Evolutionary conservation across 2,888 invertebrate genomes (phyloP), one percentile per base, ranked within the genome.

Genomic region (Cantharis lateralis): DNA sequence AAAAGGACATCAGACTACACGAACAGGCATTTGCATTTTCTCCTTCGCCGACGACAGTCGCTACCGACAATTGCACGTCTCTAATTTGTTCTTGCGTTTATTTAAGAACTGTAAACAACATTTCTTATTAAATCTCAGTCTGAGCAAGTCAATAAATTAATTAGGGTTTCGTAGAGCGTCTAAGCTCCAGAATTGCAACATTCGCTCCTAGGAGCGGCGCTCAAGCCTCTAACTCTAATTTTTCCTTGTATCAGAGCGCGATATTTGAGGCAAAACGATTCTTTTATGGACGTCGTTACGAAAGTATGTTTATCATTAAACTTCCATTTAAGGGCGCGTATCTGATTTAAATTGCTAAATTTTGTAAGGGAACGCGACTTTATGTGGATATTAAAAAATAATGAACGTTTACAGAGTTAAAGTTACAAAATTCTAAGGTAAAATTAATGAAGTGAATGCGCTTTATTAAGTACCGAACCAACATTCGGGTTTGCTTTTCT

Each of bases 11-110:
- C 64, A 72, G 48, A 72, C 66, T 68, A 72, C 20, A 16, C 16
- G 64, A 28, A 16, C 66, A 72, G 72, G 62, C 69, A 73, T 73
- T 73, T 73, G 69, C 73, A 68, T 73, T 73, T 68, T 62, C 73
- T 68, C 48, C 73, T 69, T 62, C 18, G 15, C 68, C 28, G 15
- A 61, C 64, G 64, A 16, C 28, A 32, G 32, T 70, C 20, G 20
- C 32, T 15, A 64, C 48, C 63, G 62, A 71, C 26, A 62, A 74
- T 74, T 74, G 62, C 68, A 69, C 26, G 62, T n/a, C 28, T 16
- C 26, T 61, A 64, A 74, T 74, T 74, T 70, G 63, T 62, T 16
- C 66, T 28, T 20, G 63, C 70, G 28, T 70, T 74, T 74, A 66
- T 66, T 26, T 66, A 70, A 71, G 20, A 9, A n/a, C 66, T 48